Evolutionary conservation across 2,113 vertebrate species (phyloP).

Genomic region (Vulpes lagopus): DNA sequence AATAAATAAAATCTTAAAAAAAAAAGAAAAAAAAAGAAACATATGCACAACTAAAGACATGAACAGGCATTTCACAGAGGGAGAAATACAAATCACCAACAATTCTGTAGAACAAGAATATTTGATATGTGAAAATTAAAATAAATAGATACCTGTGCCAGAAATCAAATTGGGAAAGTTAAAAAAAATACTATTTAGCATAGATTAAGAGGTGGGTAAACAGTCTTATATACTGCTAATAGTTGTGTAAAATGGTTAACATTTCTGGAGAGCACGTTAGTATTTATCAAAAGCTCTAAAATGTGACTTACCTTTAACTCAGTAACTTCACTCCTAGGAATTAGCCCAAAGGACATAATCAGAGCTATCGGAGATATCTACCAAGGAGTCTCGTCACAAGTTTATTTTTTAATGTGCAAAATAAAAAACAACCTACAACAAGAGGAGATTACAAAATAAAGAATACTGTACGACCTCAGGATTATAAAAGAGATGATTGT

Average conservation of each 20-base stretch:
- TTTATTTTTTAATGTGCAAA: constrained; percentile 47
- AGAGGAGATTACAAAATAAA: background rate
- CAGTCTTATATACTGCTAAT: background rate
- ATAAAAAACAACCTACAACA: background rate
- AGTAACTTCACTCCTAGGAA: constrained; percentile 14
- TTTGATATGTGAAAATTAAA: background rate
- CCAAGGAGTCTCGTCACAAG: background rate
- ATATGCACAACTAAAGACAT: background rate
- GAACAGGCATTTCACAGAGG: background rate
- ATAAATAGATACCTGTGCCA: background rate
- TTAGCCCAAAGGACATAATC: constrained; percentile 26
- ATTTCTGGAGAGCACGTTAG: background rate
- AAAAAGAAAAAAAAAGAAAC: background rate
- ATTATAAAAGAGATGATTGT: background rate
- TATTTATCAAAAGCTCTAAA: constrained; percentile 7
- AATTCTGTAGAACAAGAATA: background rate
- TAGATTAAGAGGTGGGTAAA: background rate
- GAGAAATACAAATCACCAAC: background rate
- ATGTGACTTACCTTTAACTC: background rate
- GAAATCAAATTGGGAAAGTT: background rate
- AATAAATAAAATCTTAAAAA: too few relatives aligned
- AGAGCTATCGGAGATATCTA: background rate
- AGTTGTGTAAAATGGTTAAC: background rate
- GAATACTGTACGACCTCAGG: background rate
- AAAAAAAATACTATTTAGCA: background rate